Evolutionary conservation across 2,888 invertebrate species (phyloP).

Genomic region (Noctua janthe): DNA sequence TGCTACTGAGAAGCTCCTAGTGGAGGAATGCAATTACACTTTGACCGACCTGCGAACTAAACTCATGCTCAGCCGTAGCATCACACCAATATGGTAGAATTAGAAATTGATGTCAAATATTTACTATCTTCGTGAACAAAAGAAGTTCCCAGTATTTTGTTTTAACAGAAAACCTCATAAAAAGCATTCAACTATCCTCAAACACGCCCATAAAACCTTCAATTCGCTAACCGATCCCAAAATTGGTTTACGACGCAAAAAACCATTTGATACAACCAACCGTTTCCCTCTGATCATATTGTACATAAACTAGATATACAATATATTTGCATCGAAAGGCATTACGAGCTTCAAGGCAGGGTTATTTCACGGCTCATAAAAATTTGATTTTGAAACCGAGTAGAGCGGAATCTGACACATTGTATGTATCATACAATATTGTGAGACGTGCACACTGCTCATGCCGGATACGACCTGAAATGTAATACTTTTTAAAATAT

Average conservation of each 20-base stretch:
- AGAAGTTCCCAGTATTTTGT: conserved; percentile 8
- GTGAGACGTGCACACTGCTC: conserved; percentile 59
- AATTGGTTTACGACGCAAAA: conserved; percentile 60
- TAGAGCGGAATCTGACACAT: conserved; percentile 71
- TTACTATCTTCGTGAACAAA: not conserved
- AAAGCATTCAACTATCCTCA: conserved; percentile 35
- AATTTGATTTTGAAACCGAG: conserved; percentile 75
- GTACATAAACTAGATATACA: conserved; percentile 62
- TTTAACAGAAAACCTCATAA: conserved; percentile 40
- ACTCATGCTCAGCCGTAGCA: not conserved
- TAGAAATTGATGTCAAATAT: not conserved
- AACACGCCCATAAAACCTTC: conserved; percentile 43
- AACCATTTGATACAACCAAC: conserved; percentile 51
- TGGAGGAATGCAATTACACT: not conserved
- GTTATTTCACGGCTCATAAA: conserved; percentile 78
- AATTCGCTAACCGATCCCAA: conserved; percentile 50
- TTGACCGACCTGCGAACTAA: not conserved
- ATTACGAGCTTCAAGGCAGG: conserved; percentile 62
- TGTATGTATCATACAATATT: conserved; percentile 71
- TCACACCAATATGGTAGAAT: not conserved
- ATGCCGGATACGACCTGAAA: conserved; percentile 51
- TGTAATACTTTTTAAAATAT: conserved; percentile 57
- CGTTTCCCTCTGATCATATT: conserved; percentile 50
- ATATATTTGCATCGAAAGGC: conserved; percentile 69
- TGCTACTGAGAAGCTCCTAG: not conserved